Base-by-base conservation (phyloP, 2,113 vertebrate genomes). In the Mungos mungo region DNA sequence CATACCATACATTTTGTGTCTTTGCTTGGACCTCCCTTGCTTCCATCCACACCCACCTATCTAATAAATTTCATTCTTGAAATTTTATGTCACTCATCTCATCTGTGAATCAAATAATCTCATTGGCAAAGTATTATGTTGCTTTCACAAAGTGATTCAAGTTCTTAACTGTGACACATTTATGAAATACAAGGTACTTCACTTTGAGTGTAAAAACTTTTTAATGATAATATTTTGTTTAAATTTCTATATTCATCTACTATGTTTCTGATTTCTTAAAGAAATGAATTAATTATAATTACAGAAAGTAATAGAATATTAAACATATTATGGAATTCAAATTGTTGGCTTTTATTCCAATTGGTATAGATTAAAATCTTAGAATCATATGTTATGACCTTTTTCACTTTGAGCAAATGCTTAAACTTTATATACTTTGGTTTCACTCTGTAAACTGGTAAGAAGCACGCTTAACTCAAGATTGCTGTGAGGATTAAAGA, bases 371-470 rank as follows among this genome's bases (percentile, higher is more conserved):
- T 27, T 91, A 25, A 5, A 69, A 76, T 88, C 19, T 88, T 74
- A 88, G 27, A 88, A 41, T 66, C 3, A 50, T 50, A 84, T 41
- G 15, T n/a, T 63, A 9, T 79, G 19, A 21, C 2, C 3, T 63
- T 92, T 92, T 47, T 76, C 13, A 52, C n/a, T 10, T 66, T 84
- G 72, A 91, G 33, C 15, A 91, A 97, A 83, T 27, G 19, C 4
- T 31, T 54, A 74, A 74, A 31, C 13, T 90, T 82, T 47, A 54
- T 21, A 18, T 35, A 84, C 10, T 9, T 52, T 41, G n/a, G 25
- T 71, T 94, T 88, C 25, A 14, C 60, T 91, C 38, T 77, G 29
- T 77, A 77, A 92, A 47, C 7, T 82, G 18, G 19, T 79, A 29
- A 60, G 84, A 86, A 80, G 65, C 11, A 18, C 31, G 23, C 5